phyloP scores from a whole-genome alignment of 2,888 invertebrate genomes.

The Serrognathus titanus region DNA sequence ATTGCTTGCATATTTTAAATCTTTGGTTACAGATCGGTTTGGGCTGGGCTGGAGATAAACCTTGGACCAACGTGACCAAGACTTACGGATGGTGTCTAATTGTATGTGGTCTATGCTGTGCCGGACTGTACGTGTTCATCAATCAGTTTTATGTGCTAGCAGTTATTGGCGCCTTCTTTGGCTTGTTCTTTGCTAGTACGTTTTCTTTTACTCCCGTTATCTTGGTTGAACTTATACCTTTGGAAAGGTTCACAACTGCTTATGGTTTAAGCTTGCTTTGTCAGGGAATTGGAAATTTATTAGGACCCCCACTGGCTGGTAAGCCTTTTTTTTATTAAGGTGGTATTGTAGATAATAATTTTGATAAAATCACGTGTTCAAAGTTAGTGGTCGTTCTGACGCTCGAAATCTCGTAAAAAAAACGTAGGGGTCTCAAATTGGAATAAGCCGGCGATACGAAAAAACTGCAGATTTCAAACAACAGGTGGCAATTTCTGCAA shows the following conservation, averaged over 20 bases:
- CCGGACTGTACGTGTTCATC: constrained; percentile 54
- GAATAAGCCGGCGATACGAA: too few species aligned
- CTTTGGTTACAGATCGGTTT: constrained; percentile 61
- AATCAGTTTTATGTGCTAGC: constrained; percentile 44
- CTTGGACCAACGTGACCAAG: constrained; percentile 76
- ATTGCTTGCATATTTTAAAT: constrained; percentile 9
- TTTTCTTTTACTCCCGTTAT: constrained; percentile 90
- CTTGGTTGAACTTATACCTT: constrained; percentile 80
- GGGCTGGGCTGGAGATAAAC: constrained; percentile 86
- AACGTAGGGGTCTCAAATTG: too few species aligned
- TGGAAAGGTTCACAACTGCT: constrained; percentile 89
- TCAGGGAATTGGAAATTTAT: constrained; percentile 88
- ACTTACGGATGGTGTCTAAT: constrained; percentile 78
- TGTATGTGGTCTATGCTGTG: constrained; percentile 61
- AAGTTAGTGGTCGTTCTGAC: too few species aligned
- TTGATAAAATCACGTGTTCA: too few species aligned
- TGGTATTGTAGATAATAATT: too few species aligned
- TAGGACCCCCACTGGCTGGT: constrained; percentile 92
- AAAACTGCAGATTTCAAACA: too few species aligned
- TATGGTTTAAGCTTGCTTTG: constrained; percentile 86
- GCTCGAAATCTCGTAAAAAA: too few species aligned
- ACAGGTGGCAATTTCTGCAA: too few species aligned
- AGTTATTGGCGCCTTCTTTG: constrained; percentile 63
- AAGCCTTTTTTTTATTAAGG: constrained; percentile 7
- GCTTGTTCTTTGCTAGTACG: constrained; percentile 86